These are phyloP conservation scores for Takifugu ocellatus DNA, from an alignment of 2,797 vertebrate genomes.

Conservation along the genomic window DNA sequence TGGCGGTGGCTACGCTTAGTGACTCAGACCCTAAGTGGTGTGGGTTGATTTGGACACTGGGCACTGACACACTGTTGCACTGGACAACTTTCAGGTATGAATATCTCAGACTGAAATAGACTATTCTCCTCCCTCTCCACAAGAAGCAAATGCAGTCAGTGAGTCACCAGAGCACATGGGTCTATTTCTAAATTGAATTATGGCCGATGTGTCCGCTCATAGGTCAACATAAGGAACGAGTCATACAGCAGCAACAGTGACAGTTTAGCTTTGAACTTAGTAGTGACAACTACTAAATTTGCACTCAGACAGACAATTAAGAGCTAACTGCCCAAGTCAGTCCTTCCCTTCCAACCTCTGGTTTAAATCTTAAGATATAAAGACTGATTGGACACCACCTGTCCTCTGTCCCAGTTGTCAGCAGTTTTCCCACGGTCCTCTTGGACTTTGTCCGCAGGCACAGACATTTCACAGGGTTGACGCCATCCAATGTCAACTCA, in stretches of 20 bases:
- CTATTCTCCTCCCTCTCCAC: too few species aligned
- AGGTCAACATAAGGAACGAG: too few species aligned
- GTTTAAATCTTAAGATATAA: not conserved
- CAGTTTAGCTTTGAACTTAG: too few species aligned
- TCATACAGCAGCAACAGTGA: too few species aligned
- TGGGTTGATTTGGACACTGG: slow-evolving; percentile 2
- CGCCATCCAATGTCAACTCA: not conserved
- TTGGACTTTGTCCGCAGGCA: not conserved
- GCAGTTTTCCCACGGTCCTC: not conserved
- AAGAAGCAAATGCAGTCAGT: too few species aligned
- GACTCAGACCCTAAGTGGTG: slow-evolving; percentile 5
- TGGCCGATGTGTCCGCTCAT: too few species aligned
- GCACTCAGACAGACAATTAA: too few species aligned
- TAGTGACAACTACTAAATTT: too few species aligned
- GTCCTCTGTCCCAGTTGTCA: not conserved
- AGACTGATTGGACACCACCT: not conserved
- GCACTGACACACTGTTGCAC: not conserved
- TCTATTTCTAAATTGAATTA: too few species aligned
- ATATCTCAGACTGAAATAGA: too few species aligned
- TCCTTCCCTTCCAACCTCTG: not conserved
- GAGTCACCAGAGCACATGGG: too few species aligned
- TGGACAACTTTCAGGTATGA: not conserved
- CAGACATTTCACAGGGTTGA: not conserved
- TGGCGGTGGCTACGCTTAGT: slow-evolving; percentile 7
- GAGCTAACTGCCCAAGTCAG: too few species aligned